Evolutionary conservation across 2,797 vertebrate species (phyloP), one percentile per base, ranked within the genome.

Genomic region (Parauchenoglanis punctatus): DNA sequence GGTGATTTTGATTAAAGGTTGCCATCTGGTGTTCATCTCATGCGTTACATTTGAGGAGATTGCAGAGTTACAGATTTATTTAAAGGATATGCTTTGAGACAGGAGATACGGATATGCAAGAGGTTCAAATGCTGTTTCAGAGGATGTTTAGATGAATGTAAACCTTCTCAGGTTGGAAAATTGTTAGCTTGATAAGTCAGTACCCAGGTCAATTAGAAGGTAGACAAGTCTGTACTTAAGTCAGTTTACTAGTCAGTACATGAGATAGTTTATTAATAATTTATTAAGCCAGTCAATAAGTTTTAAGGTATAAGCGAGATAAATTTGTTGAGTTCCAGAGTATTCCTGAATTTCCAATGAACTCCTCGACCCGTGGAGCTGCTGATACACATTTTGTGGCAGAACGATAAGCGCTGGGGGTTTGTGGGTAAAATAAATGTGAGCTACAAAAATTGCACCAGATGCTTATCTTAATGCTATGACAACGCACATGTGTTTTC

Each of bases 1-100:
- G 77, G 40, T 40, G 40, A 89, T 49, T 80, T 61, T 78, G 90
- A 92, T 92, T 90, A 92, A 83, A 93, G 89, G 91, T 76, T 91
- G 76, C 95, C 95, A 95, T 91, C 96, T 95, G 89, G 91, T 94
- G 96, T 93, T 87, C 0, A 0, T 35, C 3, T 7, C 11, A 15
- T 2, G 25, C 31, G 40, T 17, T 81, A 63, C 59, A n/a, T 52
- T 10, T 46, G 7, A 15, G n/a, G 5, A 15, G 1, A 25, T 8
- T 52, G 3, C 11, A 40, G 56, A 6, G n/a, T 59, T 28, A 15
- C 25, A 17, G 46, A 12, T 75, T 49, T 13, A 13, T 25, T 46
- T 23, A 25, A 25, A 75, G 46, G 72, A 52, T 54, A 3, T 31
- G 20, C 25, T 15, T 78, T 78, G 52, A 52, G 11, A 13, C 46